These are phyloP conservation scores for Python bivittatus DNA, from an alignment of 2,113 vertebrate species.

Conservation along the genomic window DNA sequence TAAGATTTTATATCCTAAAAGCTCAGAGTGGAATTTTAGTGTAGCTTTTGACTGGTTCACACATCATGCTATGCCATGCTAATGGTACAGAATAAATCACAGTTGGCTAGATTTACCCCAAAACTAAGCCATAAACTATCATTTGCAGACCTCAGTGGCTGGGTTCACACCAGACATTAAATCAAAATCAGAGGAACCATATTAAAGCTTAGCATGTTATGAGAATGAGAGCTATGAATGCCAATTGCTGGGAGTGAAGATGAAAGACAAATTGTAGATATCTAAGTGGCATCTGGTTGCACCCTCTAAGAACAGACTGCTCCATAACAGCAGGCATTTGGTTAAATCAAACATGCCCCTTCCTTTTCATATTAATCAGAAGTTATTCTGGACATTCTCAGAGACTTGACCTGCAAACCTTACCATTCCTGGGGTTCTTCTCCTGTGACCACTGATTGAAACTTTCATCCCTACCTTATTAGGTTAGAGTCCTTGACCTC, in stretches of 20 bases:
- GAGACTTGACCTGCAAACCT: background rate
- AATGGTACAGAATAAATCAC: background rate
- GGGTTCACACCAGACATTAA: background rate
- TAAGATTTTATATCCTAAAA: background rate
- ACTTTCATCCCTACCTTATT: conserved; percentile 27
- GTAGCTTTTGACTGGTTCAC: background rate
- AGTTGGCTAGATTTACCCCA: background rate
- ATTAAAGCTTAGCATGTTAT: background rate
- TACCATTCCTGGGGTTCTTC: background rate
- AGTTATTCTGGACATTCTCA: background rate
- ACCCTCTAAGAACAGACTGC: background rate
- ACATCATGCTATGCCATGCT: background rate
- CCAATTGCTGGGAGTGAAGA: background rate
- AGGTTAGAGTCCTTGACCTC: conserved; percentile 31
- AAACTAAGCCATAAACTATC: background rate
- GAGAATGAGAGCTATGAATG: background rate
- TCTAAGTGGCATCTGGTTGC: background rate
- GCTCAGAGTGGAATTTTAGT: background rate
- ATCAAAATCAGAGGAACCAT: background rate
- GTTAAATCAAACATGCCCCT: background rate
- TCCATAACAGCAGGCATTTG: background rate
- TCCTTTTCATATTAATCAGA: background rate
- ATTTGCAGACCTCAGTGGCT: background rate
- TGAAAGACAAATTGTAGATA: background rate
- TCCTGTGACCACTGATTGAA: background rate